Evolutionary conservation across 2,797 vertebrate species (phyloP).

Genomic region (Lophius americanus): DNA sequence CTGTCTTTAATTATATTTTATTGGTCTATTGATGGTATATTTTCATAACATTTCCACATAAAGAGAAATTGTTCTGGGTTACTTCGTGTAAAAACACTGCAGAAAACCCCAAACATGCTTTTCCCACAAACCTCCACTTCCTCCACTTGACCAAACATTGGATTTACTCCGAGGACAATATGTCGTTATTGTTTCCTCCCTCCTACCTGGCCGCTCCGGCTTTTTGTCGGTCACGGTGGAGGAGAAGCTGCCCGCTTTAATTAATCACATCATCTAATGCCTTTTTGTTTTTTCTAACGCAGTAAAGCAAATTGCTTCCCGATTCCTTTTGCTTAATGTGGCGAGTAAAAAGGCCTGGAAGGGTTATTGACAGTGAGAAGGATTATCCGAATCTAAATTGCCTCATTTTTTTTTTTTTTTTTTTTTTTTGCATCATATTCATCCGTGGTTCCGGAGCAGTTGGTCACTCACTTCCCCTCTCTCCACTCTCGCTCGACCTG

Average conservation of each 20-base stretch:
- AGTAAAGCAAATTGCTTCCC: constrained; percentile 61
- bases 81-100: too few species aligned
- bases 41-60: too few species aligned
- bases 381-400: constrained; percentile 60
- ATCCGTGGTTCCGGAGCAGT: constrained; percentile 16
- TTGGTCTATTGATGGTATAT: too few species aligned
- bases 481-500: constrained; percentile 40
- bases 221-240: constrained; percentile 32
- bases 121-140: too few species aligned
- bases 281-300: constrained; percentile 61
- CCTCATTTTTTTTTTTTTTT: neutral
- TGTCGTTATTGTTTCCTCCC: constrained; percentile 1
- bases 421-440: constrained; percentile 18
- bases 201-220: constrained; percentile 24
- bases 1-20: too few species aligned
- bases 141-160: too few species aligned
- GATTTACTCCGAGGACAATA: too few species aligned
- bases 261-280: constrained; percentile 70
- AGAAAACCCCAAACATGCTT: too few species aligned
- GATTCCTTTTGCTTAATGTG: constrained; percentile 65
- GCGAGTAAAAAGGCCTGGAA: constrained; percentile 52
- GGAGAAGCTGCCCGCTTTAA: constrained; percentile 47
- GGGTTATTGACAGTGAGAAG: constrained; percentile 66
- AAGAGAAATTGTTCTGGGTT: too few species aligned
- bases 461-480: neutral